Percentiles rank a stretch among this genome's conserved stretches.
phyloP scores from a whole-genome alignment of 2,888 invertebrate species.

The Camptogramma bilineatum region DNA sequence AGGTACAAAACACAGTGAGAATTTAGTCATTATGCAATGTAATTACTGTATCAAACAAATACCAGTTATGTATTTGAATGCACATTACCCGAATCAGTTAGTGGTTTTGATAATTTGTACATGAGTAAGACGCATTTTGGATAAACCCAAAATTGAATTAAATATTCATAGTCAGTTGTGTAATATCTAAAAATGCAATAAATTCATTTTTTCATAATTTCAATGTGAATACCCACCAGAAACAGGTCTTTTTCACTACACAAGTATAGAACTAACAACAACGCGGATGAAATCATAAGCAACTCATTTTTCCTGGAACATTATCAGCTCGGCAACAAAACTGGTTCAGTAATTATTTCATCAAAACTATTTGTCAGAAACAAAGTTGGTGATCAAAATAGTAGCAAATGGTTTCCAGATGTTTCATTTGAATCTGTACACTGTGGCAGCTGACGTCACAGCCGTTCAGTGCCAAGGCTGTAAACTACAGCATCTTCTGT shows the following conservation, averaged over 20 bases:
- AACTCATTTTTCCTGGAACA: neutral
- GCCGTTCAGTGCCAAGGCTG: conserved; percentile 73
- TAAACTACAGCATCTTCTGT: conserved; percentile 24
- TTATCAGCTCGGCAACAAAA: neutral
- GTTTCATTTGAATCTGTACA: conserved; percentile 18
- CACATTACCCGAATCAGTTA: too few relatives aligned
- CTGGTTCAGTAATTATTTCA: conserved; percentile 11
- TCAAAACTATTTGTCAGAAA: conserved; percentile 17
- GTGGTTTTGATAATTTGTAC: too few relatives aligned
- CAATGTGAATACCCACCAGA: too few relatives aligned
- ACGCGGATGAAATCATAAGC: neutral
- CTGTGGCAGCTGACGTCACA: conserved; percentile 65
- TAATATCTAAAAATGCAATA: too few relatives aligned
- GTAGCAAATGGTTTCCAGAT: conserved; percentile 27
- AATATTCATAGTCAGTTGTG: too few relatives aligned
- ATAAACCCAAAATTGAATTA: too few relatives aligned
- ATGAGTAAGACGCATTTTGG: too few relatives aligned
- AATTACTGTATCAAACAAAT: neutral
- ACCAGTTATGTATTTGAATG: too few relatives aligned
- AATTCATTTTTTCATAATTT: too few relatives aligned
- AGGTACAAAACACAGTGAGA: neutral
- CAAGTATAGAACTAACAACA: too few relatives aligned
- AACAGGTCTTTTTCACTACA: too few relatives aligned
- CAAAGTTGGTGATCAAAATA: conserved; percentile 25
- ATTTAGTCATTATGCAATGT: neutral